Conservation (phyloP, 2,797 vertebrate genomes). For the Pseudomugil tenellus region DNA sequence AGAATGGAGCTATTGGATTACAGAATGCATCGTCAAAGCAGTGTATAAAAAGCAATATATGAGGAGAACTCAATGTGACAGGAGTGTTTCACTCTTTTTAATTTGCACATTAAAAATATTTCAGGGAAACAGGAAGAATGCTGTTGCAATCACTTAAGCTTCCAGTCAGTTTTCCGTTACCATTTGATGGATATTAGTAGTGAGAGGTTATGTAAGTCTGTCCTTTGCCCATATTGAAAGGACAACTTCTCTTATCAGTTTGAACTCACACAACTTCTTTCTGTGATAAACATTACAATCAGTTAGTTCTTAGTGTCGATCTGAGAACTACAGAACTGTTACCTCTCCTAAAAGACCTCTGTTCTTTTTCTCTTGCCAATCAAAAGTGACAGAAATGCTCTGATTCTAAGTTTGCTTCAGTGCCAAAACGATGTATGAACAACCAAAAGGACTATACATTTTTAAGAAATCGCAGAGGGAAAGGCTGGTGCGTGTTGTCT, state of each 20-base stretch:
- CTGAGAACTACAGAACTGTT: constrained; percentile 24
- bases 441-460: constrained; percentile 41
- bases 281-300: constrained; percentile 49
- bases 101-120: constrained; percentile 54
- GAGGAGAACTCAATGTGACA: constrained; percentile 66
- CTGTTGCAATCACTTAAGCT: constrained; percentile 38
- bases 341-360: constrained; percentile 43
- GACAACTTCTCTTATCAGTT: constrained; percentile 45
- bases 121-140: constrained; percentile 50
- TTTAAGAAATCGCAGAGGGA: constrained; percentile 2
- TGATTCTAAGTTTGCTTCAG: not conserved
- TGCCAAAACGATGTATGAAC: constrained; percentile 16
- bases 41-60: constrained; percentile 43
- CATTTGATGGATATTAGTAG: constrained; percentile 41
- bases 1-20: constrained; percentile 71
- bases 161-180: constrained; percentile 30
- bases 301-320: constrained; percentile 38
- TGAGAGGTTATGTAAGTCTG: constrained; percentile 50
- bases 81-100: constrained; percentile 63
- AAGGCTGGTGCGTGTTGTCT: constrained; percentile 3
- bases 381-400: constrained; percentile 12
- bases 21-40: constrained; percentile 64
- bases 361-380: constrained; percentile 61
- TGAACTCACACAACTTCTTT: constrained; percentile 47
- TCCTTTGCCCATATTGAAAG: constrained; percentile 26